Base-by-base conservation (phyloP, 2,888 invertebrate genomes). In the Brachylomia viminalis region DNA sequence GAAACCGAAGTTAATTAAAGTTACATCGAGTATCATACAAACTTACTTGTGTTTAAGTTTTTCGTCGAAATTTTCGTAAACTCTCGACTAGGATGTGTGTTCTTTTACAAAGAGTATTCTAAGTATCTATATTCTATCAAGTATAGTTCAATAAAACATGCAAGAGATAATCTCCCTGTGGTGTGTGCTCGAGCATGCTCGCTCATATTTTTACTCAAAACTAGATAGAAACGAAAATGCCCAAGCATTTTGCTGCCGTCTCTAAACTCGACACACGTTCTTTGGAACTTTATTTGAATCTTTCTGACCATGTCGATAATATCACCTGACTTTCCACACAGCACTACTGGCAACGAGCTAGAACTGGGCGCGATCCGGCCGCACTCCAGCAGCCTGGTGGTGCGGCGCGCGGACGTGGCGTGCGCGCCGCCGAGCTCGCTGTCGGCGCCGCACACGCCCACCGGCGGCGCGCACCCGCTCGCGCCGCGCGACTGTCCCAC, bases 371-470 rank as follows among this genome's bases (percentile, higher is more conserved):
- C 76, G 30, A 91, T 91, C 83, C 92, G 95, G 0, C 92, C 93
- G 10, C 92, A 93, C 87, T 92, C 95, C 17, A 92, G 91, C 90
- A 95, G 95, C 89, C 91, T 95, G 92, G 93, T 95, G 80, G 92
- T 94, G 73, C 93, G 95, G 0, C 93, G 94, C 20, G 79, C 65
- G 30, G 93, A 92, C 30, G 87, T 90, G 87, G 90, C 27, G 89
- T 87, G 82, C 83, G 90, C 90, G 89, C 91, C 79, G 90, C 91
- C 90, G 68, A 85, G 90, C 75, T 93, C 93, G 75, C 84, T 92
- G 80, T 96, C 96, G 3, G 96, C 96, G 70, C 96, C 96, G 78
- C 96, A 96, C 94, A 95, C 96, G 68, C 96, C 96, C 84, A 95
- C 95, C 45, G 90, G 92, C 42, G 90, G 91, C 27, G 83, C 90